Evolutionary conservation across 2,113 vertebrate species (phyloP), one percentile per base, ranked within the genome.

Genomic region (Microtus richardsoni): DNA sequence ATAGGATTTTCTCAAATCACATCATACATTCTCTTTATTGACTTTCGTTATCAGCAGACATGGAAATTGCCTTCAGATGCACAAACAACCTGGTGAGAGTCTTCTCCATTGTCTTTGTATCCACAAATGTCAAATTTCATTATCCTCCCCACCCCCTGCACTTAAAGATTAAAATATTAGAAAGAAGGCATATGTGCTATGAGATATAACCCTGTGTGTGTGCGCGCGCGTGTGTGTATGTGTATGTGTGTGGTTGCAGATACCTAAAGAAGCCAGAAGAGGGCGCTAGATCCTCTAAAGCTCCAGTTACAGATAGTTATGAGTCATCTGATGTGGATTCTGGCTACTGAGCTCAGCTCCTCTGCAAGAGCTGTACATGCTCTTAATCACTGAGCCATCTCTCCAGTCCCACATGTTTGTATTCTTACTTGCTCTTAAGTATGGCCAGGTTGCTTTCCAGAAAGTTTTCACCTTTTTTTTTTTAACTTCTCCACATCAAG

Each of bases 401-500:
- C 33, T 12, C n/a, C 26, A 39, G 19, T 13, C 0, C 2, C 19
- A 21, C 5, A 9, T 44, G 1, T 7, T 9, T 10, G 1, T 62
- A 58, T 11, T 88, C 54, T 47, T 90, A 84, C 75, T 41, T 78
- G 84, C 41, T 52, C 79, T 52, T 44, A 28, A 33, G 58, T 22
- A 28, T 58, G 28, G 21, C 66, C 49, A 47, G 26, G 10, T 41
- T 93, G 41, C 54, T 66, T 77, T 75, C 83, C 60, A 86, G 60
- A 66, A 75, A 71, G 33, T 2, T 17, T 44, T 22, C 0, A 1
- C 7, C 21, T 39, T 39, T 54, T n/a, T 80, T 52, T 58, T 58
- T 80, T 54, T 24, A 70, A 22, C 78, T 58, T 82, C 3, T 30
- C 39, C 26, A 14, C 26, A 54, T 2, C 22, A 7, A 8, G 2